phyloP scores from a whole-genome alignment of 2,888 invertebrate species.

The Epicampocera succincta region DNA sequence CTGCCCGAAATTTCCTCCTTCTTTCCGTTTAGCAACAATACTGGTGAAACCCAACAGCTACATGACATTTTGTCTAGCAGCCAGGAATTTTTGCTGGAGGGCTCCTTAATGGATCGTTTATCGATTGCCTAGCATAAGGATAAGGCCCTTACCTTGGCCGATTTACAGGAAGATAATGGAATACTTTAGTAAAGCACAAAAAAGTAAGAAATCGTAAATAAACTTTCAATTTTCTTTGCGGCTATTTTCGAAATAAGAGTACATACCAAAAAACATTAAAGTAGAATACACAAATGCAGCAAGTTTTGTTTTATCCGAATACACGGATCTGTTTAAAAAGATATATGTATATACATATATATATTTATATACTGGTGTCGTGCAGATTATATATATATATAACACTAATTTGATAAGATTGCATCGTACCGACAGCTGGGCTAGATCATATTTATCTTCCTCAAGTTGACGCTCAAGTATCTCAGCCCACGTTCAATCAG shows the following conservation, averaged over 20 bases:
- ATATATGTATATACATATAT: too few species aligned
- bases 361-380: too few species aligned
- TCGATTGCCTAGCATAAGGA: slow-evolving; percentile 76
- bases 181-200: slow-evolving; percentile 11
- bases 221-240: background rate
- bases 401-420: too few species aligned
- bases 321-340: too few species aligned
- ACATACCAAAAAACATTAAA: background rate
- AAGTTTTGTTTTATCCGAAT: too few species aligned
- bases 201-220: slow-evolving; percentile 13
- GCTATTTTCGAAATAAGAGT: too few species aligned
- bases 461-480: too few species aligned
- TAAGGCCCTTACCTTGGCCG: slow-evolving; percentile 31
- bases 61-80: slow-evolving; percentile 80
- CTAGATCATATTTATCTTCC: too few species aligned
- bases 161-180: slow-evolving; percentile 36
- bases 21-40: slow-evolving; percentile 81
- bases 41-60: slow-evolving; percentile 78
- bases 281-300: too few species aligned
- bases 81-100: slow-evolving; percentile 78
- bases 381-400: too few species aligned
- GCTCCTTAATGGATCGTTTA: slow-evolving; percentile 80
- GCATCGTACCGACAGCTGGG: too few species aligned
- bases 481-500: too few species aligned
- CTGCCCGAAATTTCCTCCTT: slow-evolving; percentile 81